Percentiles rank a stretch among this genome's conserved stretches.
Evolutionary conservation across 2,797 vertebrate species (phyloP).

Genomic region (Molothrus ater): DNA sequence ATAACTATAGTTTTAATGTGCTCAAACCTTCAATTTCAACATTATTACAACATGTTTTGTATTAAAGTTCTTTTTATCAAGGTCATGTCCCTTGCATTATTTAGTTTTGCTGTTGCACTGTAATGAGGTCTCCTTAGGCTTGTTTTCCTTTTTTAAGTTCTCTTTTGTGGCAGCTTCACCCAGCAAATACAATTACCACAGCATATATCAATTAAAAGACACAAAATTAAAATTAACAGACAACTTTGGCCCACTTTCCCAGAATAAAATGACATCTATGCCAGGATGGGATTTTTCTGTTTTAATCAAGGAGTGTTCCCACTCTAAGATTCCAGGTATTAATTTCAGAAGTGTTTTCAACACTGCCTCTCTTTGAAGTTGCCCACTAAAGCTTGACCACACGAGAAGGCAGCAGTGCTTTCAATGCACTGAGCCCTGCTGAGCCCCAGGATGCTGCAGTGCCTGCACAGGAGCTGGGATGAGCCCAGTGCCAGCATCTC

Average conservation of each 20-base stretch:
- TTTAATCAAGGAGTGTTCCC: neutral
- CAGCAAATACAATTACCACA: constrained; percentile 37
- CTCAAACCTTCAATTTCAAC: constrained; percentile 20
- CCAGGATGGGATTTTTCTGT: neutral
- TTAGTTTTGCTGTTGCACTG: constrained; percentile 40
- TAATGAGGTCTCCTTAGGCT: constrained; percentile 65
- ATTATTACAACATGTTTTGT: constrained; percentile 57
- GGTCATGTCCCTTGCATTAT: constrained; percentile 54
- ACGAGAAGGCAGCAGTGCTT: neutral
- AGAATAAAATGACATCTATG: neutral
- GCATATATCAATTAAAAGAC: constrained; percentile 31
- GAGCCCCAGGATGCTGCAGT: neutral
- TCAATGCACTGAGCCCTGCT: neutral
- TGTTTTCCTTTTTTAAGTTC: constrained; percentile 59
- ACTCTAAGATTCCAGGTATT: neutral
- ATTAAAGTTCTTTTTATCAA: constrained; percentile 65
- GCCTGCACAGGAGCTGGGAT: neutral
- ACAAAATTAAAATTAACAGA: constrained; percentile 32
- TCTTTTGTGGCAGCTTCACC: constrained; percentile 39
- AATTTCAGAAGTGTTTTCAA: neutral
- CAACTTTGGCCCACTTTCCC: neutral
- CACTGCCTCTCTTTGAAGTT: neutral
- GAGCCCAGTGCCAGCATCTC: neutral
- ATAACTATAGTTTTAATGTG: neutral
- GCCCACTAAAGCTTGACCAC: neutral